Evolutionary conservation across 1,140 invertebrate genomes (phyloP).

Genomic region (Adoxophyes honmai): DNA sequence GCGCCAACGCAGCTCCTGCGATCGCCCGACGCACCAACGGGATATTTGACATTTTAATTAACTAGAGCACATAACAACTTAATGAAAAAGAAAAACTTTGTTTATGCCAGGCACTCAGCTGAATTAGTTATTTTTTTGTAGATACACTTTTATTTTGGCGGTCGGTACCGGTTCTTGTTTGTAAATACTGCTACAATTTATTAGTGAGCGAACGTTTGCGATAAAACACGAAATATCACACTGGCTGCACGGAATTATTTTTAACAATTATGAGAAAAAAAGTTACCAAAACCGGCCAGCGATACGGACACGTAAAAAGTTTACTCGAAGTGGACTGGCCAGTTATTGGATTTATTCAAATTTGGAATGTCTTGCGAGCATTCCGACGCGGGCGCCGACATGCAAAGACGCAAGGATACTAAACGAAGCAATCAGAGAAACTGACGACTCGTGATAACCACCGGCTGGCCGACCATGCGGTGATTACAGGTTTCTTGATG

Average conservation of each 20-base stretch:
- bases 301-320: background rate
- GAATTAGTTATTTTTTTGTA: background rate
- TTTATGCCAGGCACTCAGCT: background rate
- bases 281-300: background rate
- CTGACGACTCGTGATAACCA: background rate
- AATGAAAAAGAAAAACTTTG: background rate
- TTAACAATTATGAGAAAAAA: background rate
- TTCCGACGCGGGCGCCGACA: conserved; percentile 2
- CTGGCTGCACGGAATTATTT: background rate
- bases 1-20: conserved; percentile 47
- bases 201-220: background rate
- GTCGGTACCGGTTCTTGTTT: background rate
- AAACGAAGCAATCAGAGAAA: conserved; percentile 9
- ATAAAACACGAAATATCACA: background rate
- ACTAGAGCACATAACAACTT: conserved; percentile 13
- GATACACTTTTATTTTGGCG: background rate
- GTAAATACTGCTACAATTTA: background rate
- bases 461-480: background rate
- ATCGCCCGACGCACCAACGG: conserved; percentile 60
- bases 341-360: background rate
- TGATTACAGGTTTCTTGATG: too few relatives aligned
- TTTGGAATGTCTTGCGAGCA: background rate
- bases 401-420: background rate
- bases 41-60: conserved; percentile 46
- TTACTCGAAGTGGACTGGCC: background rate